These are phyloP conservation scores for Onychorhynchus coronatus DNA, from an alignment of 2,113 vertebrate species.

Conservation along the genomic window DNA sequence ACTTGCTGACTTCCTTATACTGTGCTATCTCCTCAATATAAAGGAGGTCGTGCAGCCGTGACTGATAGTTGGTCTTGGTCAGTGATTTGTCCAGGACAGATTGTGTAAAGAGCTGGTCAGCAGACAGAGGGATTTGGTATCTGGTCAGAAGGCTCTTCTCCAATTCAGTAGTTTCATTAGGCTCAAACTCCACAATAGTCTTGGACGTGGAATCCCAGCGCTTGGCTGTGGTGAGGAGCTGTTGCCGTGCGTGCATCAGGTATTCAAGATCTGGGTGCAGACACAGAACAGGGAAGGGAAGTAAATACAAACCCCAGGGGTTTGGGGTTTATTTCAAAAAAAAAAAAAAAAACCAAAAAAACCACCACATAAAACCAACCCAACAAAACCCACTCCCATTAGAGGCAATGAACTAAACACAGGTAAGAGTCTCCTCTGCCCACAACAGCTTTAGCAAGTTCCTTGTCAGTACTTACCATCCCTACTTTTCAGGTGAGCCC, in stretches of 20 bases:
- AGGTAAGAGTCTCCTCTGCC: background rate
- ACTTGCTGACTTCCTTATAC: constrained; percentile 99
- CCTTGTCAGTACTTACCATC: background rate
- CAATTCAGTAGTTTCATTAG: constrained; percentile 95
- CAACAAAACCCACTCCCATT: background rate
- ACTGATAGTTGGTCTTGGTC: constrained; percentile 95
- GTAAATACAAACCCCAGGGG: background rate
- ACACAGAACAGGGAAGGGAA: background rate
- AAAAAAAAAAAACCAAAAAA: too few species aligned
- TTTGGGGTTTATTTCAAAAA: background rate
- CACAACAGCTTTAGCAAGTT: background rate
- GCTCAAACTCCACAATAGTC: constrained; percentile 92
- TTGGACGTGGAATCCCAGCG: constrained; percentile 98
- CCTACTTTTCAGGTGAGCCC: background rate
- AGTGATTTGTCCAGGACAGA: constrained; percentile 96
- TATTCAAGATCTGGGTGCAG: constrained; percentile 88
- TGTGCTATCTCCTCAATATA: constrained; percentile 99
- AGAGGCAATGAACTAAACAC: background rate
- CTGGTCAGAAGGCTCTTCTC: constrained; percentile 93
- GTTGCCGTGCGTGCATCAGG: constrained; percentile 92
- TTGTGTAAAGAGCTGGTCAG: constrained; percentile 98
- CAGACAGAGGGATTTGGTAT: constrained; percentile 97
- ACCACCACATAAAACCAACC: too few species aligned
- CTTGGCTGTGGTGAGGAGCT: constrained; percentile 92
- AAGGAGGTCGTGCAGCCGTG: constrained; percentile 94